Evolutionary conservation across 2,113 vertebrate genomes (phyloP).

Genomic region (Dipodomys merriami): DNA sequence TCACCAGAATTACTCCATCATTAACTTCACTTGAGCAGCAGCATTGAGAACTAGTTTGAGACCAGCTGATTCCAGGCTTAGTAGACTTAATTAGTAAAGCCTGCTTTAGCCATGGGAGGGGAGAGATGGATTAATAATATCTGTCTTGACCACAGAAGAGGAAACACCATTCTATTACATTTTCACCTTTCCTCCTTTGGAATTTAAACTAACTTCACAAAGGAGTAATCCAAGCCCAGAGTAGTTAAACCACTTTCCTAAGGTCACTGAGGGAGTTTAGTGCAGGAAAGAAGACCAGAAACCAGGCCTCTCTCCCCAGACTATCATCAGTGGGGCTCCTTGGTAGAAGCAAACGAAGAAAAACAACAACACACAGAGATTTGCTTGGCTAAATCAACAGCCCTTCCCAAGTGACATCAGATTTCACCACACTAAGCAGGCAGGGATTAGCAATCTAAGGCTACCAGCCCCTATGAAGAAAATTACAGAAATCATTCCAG

Average conservation of each 20-base stretch:
- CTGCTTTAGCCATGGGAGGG: neutral
- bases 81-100: no score
- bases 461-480: slow-evolving; percentile 67
- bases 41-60: neutral
- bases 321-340: neutral
- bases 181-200: neutral
- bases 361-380: slow-evolving; percentile 35
- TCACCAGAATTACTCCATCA: neutral
- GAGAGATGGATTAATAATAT: neutral
- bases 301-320: neutral
- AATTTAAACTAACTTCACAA: neutral
- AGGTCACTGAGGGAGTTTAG: neutral
- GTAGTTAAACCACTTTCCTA: neutral
- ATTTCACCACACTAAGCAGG: slow-evolving; percentile 79
- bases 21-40: neutral
- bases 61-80: neutral
- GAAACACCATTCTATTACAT: neutral
- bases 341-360: neutral
- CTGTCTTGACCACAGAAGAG: neutral
- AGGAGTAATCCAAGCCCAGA: slow-evolving; percentile 3
- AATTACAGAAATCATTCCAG: slow-evolving; percentile 78
- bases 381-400: slow-evolving; percentile 65
- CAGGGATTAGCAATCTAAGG: slow-evolving; percentile 78
- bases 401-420: slow-evolving; percentile 69
- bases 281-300: slow-evolving; percentile 9